These are phyloP conservation scores for Apteryx mantelli DNA, from an alignment of 2,113 vertebrate genomes.

Conservation along the genomic window DNA sequence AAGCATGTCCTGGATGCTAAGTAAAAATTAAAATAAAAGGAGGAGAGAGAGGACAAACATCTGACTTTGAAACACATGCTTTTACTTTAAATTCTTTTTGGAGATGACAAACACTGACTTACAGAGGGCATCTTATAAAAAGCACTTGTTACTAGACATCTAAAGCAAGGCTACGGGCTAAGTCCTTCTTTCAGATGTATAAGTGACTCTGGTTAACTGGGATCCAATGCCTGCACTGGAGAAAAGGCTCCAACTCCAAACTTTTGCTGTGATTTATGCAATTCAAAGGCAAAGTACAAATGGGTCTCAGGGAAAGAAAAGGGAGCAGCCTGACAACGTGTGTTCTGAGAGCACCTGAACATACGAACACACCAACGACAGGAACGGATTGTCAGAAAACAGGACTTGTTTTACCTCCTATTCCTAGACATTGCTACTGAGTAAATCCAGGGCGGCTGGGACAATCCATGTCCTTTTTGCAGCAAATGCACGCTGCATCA, in stretches of 20 bases:
- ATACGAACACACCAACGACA: neutral
- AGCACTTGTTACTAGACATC: neutral
- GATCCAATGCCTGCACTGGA: neutral
- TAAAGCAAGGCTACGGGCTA: neutral
- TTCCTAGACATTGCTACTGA: neutral
- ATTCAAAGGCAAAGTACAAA: neutral
- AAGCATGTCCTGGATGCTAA: neutral
- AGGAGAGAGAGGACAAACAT: neutral
- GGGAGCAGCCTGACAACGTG: neutral
- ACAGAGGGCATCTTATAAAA: neutral
- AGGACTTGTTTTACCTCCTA: neutral
- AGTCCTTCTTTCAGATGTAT: neutral
- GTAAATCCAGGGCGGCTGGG: neutral
- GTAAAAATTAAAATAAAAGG: neutral
- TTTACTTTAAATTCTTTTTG: neutral
- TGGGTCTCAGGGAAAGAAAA: neutral
- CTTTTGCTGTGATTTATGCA: neutral
- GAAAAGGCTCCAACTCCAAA: neutral
- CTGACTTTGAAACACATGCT: neutral
- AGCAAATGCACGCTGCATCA: neutral
- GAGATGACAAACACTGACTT: neutral
- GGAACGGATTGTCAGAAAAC: neutral
- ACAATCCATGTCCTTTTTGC: neutral
- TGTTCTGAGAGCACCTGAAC: neutral
- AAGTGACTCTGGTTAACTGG: neutral